These are phyloP conservation scores for Arctopsyche grandis DNA, from an alignment of 1,140 invertebrate species.

Conservation along the genomic window DNA sequence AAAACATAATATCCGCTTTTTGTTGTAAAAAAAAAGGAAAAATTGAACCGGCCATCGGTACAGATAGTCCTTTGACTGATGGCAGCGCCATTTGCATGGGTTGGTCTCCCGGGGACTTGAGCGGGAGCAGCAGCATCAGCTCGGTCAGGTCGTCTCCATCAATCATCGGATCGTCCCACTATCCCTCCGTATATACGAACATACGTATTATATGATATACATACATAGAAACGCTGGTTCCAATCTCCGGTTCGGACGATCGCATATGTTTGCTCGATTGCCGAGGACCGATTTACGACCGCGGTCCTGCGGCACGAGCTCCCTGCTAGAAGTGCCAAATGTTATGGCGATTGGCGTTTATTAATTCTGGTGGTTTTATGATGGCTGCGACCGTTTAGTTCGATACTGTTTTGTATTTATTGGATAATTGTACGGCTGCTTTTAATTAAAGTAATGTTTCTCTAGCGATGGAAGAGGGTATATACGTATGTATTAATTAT, in stretches of 20 bases:
- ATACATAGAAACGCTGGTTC: not conserved
- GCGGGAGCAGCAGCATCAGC: not conserved
- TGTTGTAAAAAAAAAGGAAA: not conserved
- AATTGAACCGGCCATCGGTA: not conserved
- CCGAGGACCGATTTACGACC: constrained; percentile 17
- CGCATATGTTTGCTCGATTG: not conserved
- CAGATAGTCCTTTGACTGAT: not conserved
- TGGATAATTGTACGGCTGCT: too few relatives aligned
- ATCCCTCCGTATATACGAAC: too few relatives aligned
- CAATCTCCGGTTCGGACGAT: not conserved
- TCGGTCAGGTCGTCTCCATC: not conserved
- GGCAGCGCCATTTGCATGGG: not conserved
- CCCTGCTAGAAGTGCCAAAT: too few relatives aligned
- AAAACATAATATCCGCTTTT: constrained; percentile 5
- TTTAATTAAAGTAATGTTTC: too few relatives aligned
- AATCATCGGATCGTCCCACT: not conserved
- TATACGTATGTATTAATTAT: not conserved
- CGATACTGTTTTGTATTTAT: too few relatives aligned
- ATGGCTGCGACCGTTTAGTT: too few relatives aligned
- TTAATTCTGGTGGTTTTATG: too few relatives aligned
- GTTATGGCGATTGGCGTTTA: too few relatives aligned
- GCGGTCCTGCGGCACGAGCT: not conserved
- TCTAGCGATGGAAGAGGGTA: too few relatives aligned
- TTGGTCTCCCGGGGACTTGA: not conserved
- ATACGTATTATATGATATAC: too few relatives aligned